phyloP scores from a whole-genome alignment of 2,888 invertebrate species.

The Incurvaria masculella region DNA sequence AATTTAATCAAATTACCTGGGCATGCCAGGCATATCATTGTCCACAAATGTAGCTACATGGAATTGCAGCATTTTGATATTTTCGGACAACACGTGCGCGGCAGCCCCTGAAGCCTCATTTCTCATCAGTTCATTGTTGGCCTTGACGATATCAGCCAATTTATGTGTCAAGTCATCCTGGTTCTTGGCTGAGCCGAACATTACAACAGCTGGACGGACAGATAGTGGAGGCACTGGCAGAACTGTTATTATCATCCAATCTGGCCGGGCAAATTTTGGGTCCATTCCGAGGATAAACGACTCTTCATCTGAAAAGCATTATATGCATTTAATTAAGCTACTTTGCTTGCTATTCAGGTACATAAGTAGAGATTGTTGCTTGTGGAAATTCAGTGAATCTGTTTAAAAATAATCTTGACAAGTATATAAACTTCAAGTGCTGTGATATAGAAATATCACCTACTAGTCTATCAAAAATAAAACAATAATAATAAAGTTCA shows the following conservation, averaged over 20 bases:
- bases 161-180: slow-evolving; percentile 99
- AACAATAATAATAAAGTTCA: too few species aligned
- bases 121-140: slow-evolving; percentile 92
- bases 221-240: slow-evolving; percentile 95
- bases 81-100: slow-evolving; percentile 95
- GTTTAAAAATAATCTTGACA: too few species aligned
- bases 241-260: slow-evolving; percentile 99
- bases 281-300: slow-evolving; percentile 95
- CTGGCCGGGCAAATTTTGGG: slow-evolving; percentile 94
- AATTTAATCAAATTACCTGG: slow-evolving; percentile 62
- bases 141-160: slow-evolving; percentile 96
- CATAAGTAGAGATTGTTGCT: too few species aligned
- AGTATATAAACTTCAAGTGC: too few species aligned
- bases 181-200: slow-evolving; percentile 99
- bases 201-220: slow-evolving; percentile 97
- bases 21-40: slow-evolving; percentile 98
- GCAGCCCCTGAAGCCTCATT: slow-evolving; percentile 98
- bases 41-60: slow-evolving; percentile 98
- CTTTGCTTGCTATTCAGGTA: too few species aligned
- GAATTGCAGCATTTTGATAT: slow-evolving; percentile 96
- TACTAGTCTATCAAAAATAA: too few species aligned
- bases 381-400: too few species aligned
- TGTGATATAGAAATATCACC: too few species aligned
- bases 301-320: slow-evolving; percentile 86
- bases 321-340: too few species aligned